Percentiles rank a stretch among this genome's conserved stretches.
These are phyloP conservation scores for Leptoclinus maculatus DNA, from an alignment of 2,797 vertebrate species.

Conservation along the genomic window DNA sequence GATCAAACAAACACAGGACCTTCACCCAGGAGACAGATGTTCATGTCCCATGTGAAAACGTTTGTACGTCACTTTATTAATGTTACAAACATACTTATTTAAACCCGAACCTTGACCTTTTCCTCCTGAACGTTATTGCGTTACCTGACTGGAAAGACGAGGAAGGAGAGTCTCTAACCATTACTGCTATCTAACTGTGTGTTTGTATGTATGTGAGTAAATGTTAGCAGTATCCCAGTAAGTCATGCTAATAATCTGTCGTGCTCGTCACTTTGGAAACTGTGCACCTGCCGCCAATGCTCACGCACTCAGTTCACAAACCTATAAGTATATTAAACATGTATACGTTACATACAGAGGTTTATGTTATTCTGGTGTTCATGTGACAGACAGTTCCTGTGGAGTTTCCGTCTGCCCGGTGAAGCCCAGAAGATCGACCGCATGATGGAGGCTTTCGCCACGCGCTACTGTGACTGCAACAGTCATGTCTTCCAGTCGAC, in stretches of 20 bases:
- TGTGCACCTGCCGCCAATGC: no score
- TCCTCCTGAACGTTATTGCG: no score
- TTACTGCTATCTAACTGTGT: neutral
- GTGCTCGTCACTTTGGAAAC: neutral
- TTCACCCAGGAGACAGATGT: no score
- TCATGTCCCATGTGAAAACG: no score
- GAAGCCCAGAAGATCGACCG: constrained; percentile 97
- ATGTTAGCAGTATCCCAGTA: neutral
- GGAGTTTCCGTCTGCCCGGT: constrained; percentile 94
- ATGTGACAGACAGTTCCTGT: constrained; percentile 89
- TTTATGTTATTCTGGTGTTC: neutral
- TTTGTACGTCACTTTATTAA: no score
- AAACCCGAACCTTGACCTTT: no score
- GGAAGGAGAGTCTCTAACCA: no score
- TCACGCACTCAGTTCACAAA: neutral
- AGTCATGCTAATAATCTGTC: neutral
- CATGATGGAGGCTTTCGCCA: constrained; percentile 98
- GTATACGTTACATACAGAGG: neutral
- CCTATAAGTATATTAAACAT: accelerated
- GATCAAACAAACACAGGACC: no score
- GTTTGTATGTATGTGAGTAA: neutral
- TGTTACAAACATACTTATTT: no score
- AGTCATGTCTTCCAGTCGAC: constrained; percentile 90
- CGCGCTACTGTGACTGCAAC: constrained; percentile 92
- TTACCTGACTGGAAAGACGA: no score